These are phyloP conservation scores for Simalia tracyae DNA, from an alignment of 2,797 vertebrate genomes.

Conservation along the genomic window DNA sequence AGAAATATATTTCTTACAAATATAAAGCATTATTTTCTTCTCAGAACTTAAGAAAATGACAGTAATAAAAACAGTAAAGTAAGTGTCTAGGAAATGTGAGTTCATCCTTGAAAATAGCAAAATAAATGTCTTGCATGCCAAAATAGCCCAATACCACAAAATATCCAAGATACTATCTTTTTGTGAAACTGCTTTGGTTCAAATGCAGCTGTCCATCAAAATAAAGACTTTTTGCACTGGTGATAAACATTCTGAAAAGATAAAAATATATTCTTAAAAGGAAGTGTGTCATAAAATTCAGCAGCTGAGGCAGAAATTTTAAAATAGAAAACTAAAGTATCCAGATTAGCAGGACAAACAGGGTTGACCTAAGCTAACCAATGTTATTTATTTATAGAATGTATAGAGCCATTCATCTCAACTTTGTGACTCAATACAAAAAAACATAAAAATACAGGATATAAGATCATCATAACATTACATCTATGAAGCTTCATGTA, in stretches of 20 bases:
- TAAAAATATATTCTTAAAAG: background rate
- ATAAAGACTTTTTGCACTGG: conserved; percentile 40
- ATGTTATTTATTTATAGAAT: background rate
- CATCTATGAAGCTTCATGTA: background rate
- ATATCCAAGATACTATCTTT: conserved; percentile 57
- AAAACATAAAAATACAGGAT: background rate
- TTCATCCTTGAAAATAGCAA: conserved; percentile 55
- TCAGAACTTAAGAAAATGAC: conserved; percentile 63
- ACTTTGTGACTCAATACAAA: background rate
- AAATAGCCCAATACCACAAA: conserved; percentile 49
- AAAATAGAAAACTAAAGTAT: background rate
- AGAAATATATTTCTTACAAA: conserved; percentile 73
- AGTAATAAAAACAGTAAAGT: conserved; percentile 49
- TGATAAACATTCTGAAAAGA: conserved; percentile 48
- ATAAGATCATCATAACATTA: background rate
- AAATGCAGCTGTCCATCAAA: conserved; percentile 58
- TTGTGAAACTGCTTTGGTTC: conserved; percentile 66
- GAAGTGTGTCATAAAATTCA: background rate
- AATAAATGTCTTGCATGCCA: conserved; percentile 48
- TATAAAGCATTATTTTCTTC: conserved; percentile 72
- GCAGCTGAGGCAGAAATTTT: background rate
- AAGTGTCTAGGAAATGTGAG: conserved; percentile 42
- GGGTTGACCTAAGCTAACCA: background rate
- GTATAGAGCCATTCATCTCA: background rate
- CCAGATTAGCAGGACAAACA: background rate